Conservation (phyloP, 2,113 vertebrate genomes). For the Okapia johnstoni region DNA sequence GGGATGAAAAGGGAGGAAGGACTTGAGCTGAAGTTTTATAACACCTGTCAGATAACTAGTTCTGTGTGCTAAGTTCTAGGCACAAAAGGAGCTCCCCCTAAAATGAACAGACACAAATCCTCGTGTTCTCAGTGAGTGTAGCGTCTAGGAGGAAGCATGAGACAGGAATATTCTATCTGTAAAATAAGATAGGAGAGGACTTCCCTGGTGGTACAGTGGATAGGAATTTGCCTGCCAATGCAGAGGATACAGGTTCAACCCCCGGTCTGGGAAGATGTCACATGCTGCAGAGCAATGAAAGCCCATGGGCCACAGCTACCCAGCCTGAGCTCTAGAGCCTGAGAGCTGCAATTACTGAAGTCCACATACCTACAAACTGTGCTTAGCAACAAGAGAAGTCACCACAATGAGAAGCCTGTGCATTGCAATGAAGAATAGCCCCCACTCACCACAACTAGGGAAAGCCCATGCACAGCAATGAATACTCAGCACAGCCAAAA, state of each 20-base stretch:
- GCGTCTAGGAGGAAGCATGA: neutral
- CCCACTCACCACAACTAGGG: neutral
- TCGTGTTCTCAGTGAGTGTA: neutral
- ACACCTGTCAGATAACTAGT: neutral
- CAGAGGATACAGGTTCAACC: neutral
- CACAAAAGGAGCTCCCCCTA: neutral
- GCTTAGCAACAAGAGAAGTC: neutral
- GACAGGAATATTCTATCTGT: neutral
- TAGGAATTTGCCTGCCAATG: neutral
- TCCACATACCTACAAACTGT: neutral
- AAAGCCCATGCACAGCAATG: neutral
- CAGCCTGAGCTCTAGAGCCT: neutral
- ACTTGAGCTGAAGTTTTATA: neutral
- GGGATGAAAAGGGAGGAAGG: neutral
- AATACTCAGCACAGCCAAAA: neutral
- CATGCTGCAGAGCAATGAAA: neutral
- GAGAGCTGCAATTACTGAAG: neutral
- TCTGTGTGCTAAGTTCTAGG: neutral
- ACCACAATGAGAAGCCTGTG: neutral
- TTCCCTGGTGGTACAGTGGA: neutral
- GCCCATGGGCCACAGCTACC: neutral
- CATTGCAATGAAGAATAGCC: neutral
- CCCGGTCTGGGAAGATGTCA: neutral
- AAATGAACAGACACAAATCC: neutral
- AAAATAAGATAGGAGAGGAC: neutral